Evolutionary conservation across 2,113 vertebrate genomes (phyloP).

Genomic region (Pseudorasbora parva): DNA sequence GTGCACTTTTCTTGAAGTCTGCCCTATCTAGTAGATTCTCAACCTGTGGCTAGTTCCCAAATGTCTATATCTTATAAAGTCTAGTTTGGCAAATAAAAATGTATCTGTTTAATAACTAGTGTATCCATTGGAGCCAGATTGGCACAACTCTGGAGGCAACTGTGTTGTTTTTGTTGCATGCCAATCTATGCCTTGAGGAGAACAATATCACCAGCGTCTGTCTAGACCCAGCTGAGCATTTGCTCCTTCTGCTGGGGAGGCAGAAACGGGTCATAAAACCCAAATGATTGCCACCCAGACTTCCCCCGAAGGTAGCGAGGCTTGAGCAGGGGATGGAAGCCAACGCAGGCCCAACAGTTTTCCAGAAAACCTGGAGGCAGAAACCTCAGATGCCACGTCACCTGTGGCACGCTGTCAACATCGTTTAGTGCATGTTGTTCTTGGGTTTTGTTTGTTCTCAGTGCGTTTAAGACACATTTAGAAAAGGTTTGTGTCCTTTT

Average conservation of each 20-base stretch:
- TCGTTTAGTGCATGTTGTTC: slow-evolving; percentile 19
- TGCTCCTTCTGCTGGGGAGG: slow-evolving; percentile 24
- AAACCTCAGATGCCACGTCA: slow-evolving; percentile 26
- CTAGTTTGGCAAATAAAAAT: neutral
- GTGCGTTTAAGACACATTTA: slow-evolving; percentile 34
- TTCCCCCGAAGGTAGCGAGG: neutral
- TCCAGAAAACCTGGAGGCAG: neutral
- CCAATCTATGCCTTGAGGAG: slow-evolving; percentile 11
- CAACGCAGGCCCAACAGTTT: neutral
- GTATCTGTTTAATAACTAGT: neutral
- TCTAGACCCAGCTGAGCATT: slow-evolving; percentile 25
- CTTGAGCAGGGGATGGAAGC: neutral
- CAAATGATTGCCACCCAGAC: slow-evolving; percentile 24
- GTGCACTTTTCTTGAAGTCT: too few relatives aligned
- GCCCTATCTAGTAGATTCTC: neutral
- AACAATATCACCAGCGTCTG: slow-evolving; percentile 19
- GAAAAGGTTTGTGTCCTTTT: slow-evolving; percentile 7
- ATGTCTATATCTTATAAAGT: neutral
- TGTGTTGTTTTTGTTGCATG: slow-evolving; percentile 19
- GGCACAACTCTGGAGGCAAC: slow-evolving; percentile 6
- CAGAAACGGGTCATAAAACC: slow-evolving; percentile 19
- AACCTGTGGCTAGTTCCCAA: neutral
- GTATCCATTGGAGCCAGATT: neutral
- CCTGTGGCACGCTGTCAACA: slow-evolving; percentile 41
- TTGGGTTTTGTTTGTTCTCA: slow-evolving; percentile 5